Evolutionary conservation across 37 sponge, comb jelly and placozoan genomes (phyloP).

Genomic region (Tethya wilhelma): DNA sequence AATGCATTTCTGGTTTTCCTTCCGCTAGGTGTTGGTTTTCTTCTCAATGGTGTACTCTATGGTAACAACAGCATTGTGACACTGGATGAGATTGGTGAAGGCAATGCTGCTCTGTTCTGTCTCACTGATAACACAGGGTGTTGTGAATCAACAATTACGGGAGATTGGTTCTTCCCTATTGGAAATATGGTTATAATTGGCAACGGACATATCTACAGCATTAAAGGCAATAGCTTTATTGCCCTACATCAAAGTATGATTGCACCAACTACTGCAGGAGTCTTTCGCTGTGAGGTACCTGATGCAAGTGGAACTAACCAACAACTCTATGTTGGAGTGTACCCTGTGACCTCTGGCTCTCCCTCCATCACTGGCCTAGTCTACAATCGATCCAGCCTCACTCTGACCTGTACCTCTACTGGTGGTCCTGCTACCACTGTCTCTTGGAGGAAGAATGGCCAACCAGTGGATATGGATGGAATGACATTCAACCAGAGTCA

Average conservation of each 20-base stretch:
- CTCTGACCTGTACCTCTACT: conserved; percentile 30
- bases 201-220: too few relatives aligned
- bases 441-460: conserved; percentile 25
- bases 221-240: neutral
- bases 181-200: too few relatives aligned
- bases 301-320: too few relatives aligned
- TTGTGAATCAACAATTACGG: neutral
- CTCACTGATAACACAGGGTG: neutral
- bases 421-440: conserved; percentile 27
- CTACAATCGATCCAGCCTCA: neutral
- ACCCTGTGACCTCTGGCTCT: too few relatives aligned
- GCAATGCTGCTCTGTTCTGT: conserved; percentile 19
- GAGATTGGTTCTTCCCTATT: neutral
- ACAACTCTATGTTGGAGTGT: too few relatives aligned
- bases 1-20: too few relatives aligned
- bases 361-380: neutral
- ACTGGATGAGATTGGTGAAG: conserved; percentile 14
- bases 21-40: too few relatives aligned
- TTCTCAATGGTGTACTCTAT: neutral
- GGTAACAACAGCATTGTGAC: conserved; percentile 29
- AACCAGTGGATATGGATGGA: neutral
- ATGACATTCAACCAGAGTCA: neutral
- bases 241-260: neutral
- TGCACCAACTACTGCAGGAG: too few relatives aligned
- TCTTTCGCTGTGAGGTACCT: too few relatives aligned